Evolutionary conservation across 2,888 invertebrate species (phyloP), one percentile per base, ranked within the genome.

Genomic region (Leptarthrus brevirostris): DNA sequence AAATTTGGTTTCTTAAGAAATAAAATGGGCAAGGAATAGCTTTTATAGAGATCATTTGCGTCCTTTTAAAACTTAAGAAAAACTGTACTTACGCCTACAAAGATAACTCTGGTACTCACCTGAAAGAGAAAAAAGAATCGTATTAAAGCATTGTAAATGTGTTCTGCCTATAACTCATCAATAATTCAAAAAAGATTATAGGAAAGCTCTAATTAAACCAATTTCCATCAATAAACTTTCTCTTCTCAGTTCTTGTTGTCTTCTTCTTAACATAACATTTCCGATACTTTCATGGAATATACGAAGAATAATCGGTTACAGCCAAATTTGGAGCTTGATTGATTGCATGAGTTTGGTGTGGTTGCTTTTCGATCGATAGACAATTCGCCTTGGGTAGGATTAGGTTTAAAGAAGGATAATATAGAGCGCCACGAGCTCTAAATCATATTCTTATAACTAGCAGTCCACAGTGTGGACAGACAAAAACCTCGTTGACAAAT

Each of bases 321-420:
- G n/a, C 5, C 56, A 14, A n/a, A n/a, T n/a, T n/a, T n/a, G n/a
- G 34, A 56, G n/a, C 14, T 30, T 56, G 56, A 56, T 56, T 56
- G 56, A 56, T 56, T 56, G 56, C 24, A 30, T 14, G 16, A 14
- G 26, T 16, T 56, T 30, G 10, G 34, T 56, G 26, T 30, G 56
- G 56, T 56, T 26, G 30, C 26, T 34, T 30, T 1, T 30, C n/a
- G 30, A 56, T 56, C 56, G 56, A 56, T 56, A 56, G 30, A 26
- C 30, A 24, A 24, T 16, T 1, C 16, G 6, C 56, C 24, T n/a
- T 12, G 30, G 4, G 8, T 30, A 8, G 30, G 30, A 30, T 1
- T 30, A 30, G 4, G 8, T 30, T 30, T 30, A 8, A 6, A 30
- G 30, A 4, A 8, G 5, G 5, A 30, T 30, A 8, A 30, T 30